Evolutionary conservation across 2,888 invertebrate genomes (phyloP).

Genomic region (Tineola bisselliella): DNA sequence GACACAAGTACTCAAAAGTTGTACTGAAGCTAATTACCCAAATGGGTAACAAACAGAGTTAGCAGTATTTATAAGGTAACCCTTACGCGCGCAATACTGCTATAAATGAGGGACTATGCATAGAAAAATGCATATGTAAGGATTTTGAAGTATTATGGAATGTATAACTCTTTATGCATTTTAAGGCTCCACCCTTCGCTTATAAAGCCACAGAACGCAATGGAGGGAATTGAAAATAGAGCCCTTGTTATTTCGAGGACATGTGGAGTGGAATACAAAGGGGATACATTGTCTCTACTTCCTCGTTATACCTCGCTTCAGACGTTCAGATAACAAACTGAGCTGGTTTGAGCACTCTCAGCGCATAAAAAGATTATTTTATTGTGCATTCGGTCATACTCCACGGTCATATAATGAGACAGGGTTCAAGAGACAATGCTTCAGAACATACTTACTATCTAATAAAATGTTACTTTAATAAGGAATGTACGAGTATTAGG

Average conservation of each 20-base stretch:
- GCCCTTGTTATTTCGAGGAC: slow-evolving; percentile 63
- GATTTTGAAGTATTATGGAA: not conserved
- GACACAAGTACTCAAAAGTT: too few species aligned
- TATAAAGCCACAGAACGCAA: slow-evolving; percentile 39
- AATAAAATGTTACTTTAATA: too few species aligned
- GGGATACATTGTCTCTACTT: slow-evolving; percentile 52
- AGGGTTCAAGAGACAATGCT: not conserved
- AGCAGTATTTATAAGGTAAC: too few species aligned
- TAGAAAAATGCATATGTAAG: not conserved
- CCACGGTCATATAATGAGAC: not conserved
- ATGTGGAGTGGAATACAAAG: slow-evolving; percentile 59
- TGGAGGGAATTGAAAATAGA: slow-evolving; percentile 61
- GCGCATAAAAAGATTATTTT: slow-evolving; percentile 5
- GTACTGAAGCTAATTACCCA: too few species aligned
- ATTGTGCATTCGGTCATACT: slow-evolving; percentile 8
- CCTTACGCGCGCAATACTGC: too few species aligned
- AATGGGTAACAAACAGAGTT: too few species aligned
- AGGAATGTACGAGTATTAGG: too few species aligned
- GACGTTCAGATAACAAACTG: slow-evolving; percentile 59
- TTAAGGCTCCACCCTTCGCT: slow-evolving; percentile 35
- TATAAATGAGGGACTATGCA: too few species aligned
- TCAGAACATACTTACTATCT: too few species aligned
- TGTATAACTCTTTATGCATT: slow-evolving; percentile 31
- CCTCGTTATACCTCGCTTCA: slow-evolving; percentile 57
- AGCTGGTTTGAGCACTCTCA: slow-evolving; percentile 18